These are phyloP conservation scores for Falco peregrinus DNA, from an alignment of 2,797 vertebrate species.

Conservation along the genomic window DNA sequence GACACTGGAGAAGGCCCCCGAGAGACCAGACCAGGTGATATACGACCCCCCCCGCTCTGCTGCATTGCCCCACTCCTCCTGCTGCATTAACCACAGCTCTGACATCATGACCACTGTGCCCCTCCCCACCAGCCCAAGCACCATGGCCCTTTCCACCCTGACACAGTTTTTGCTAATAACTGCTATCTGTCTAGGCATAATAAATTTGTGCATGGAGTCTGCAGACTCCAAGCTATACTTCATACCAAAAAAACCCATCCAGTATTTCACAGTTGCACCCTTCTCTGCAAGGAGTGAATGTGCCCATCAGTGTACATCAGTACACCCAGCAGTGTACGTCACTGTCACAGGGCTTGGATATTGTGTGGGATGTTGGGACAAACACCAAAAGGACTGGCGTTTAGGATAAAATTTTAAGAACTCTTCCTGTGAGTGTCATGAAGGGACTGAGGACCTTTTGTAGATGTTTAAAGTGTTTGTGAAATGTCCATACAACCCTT, in stretches of 20 bases:
- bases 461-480: background rate
- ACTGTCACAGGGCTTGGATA: background rate
- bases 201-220: background rate
- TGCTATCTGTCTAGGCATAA: background rate
- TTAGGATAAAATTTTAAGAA: background rate
- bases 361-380: background rate
- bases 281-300: background rate
- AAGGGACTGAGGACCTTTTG: background rate
- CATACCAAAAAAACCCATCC: background rate
- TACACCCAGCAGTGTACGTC: no score
- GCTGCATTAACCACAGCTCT: background rate
- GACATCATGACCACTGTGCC: background rate
- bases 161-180: background rate
- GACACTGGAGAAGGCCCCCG: background rate
- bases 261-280: background rate
- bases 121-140: background rate
- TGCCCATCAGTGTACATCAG: fast-evolving
- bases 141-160: background rate
- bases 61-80: background rate
- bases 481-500: background rate
- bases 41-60: background rate
- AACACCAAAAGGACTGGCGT: background rate
- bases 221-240: background rate
- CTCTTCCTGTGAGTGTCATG: background rate
- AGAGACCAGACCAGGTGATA: background rate